Evolutionary conservation across 2,797 vertebrate species (phyloP).

Genomic region (Acanthurus tractus): DNA sequence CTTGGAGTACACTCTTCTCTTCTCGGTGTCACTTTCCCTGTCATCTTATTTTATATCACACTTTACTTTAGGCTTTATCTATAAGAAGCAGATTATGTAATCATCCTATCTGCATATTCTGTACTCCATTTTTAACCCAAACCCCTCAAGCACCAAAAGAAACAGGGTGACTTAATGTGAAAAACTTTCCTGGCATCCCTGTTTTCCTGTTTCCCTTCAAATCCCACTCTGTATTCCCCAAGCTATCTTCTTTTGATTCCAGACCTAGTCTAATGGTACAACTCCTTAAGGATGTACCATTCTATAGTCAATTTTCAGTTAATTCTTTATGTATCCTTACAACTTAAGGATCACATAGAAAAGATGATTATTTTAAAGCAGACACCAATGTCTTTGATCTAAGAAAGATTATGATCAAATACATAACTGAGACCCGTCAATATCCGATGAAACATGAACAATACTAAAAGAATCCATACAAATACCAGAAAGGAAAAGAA

Average conservation of each 20-base stretch:
- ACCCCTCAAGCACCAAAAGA: background rate
- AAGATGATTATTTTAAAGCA: background rate
- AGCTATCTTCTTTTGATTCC: constrained; percentile 61
- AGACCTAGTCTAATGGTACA: constrained; percentile 24
- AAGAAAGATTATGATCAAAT: constrained; percentile 28
- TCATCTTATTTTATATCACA: background rate
- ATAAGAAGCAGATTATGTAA: constrained; percentile 1
- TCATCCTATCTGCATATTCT: constrained; percentile 7
- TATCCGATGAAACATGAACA: constrained; percentile 19
- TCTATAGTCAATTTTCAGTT: constrained; percentile 34
- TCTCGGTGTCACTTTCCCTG: constrained; percentile 1
- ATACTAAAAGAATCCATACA: constrained; percentile 26
- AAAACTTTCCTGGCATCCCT: constrained; percentile 17
- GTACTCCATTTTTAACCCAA: background rate
- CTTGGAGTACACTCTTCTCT: background rate
- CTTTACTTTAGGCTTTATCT: constrained; percentile 3
- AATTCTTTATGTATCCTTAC: constrained; percentile 25
- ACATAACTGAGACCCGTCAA: constrained; percentile 33
- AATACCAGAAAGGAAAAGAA: constrained; percentile 1
- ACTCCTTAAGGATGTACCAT: constrained; percentile 28
- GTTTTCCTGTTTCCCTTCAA: constrained; percentile 31
- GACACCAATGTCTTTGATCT: constrained; percentile 8
- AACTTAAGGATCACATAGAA: constrained; percentile 10
- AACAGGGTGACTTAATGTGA: constrained; percentile 9
- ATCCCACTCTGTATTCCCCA: constrained; percentile 44